Evolutionary conservation across 2,113 vertebrate genomes (phyloP).

Genomic region (Pomatorhinus ruficollis): DNA sequence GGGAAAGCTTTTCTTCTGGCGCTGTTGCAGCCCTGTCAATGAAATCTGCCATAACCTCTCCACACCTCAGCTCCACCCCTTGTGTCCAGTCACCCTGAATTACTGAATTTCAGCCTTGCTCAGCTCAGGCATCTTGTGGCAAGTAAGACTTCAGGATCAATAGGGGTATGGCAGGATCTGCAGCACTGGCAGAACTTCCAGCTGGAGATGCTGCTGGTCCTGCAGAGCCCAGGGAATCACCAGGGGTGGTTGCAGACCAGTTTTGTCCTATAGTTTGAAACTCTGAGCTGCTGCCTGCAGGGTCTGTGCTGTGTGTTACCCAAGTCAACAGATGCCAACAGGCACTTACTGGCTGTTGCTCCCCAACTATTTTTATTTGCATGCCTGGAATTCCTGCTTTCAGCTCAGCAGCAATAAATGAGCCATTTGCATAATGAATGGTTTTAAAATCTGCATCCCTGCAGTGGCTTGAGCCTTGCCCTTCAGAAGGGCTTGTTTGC

Average conservation of each 20-base stretch:
- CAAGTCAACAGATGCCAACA: slow-evolving; percentile 1
- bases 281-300: not conserved
- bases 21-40: fast-evolving
- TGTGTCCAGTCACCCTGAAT: not conserved
- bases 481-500: not conserved
- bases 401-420: slow-evolving; percentile 40
- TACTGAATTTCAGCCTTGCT: not conserved
- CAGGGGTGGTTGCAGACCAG: not conserved
- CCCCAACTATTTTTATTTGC: slow-evolving; percentile 22
- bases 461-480: slow-evolving; percentile 7
- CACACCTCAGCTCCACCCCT: not conserved
- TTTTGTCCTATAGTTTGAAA: not conserved
- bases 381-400: slow-evolving; percentile 51
- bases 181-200: not conserved
- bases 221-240: not conserved
- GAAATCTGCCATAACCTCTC: not conserved
- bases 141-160: not conserved
- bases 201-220: not conserved
- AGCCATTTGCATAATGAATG: slow-evolving; percentile 56
- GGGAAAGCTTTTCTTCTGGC: not conserved
- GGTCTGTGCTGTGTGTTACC: not conserved
- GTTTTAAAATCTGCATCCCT: not conserved
- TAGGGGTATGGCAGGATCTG: not conserved
- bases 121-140: not conserved
- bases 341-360: not conserved